Conservation (phyloP, 2,113 vertebrate species). For the Eptesicus fuscus region DNA sequence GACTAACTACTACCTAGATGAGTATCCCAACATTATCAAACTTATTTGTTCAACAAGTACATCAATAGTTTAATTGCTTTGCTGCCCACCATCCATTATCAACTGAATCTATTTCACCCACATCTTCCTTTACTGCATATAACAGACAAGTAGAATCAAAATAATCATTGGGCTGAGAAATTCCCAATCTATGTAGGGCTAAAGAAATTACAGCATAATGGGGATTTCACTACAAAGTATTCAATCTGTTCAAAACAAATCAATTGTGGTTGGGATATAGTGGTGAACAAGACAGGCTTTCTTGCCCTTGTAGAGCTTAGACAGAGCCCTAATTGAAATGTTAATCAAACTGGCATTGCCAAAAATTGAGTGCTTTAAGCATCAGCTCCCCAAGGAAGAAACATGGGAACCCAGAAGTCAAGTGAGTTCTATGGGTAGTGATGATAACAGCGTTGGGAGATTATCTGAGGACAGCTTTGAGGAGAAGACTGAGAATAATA, state of each 20-base stretch:
- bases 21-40: background rate
- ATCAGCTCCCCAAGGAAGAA: background rate
- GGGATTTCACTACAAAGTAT: background rate
- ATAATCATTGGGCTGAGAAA: background rate
- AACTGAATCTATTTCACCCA: background rate
- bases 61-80: background rate
- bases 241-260: background rate
- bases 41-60: background rate
- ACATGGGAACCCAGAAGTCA: background rate
- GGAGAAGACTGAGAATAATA: background rate
- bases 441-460: background rate
- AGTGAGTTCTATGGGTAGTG: background rate
- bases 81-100: background rate
- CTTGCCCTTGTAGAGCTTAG: background rate
- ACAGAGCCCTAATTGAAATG: background rate
- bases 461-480: background rate
- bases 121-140: background rate
- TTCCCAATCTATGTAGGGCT: fast-evolving
- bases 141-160: background rate
- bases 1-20: background rate
- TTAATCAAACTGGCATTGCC: background rate
- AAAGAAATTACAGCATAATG: background rate
- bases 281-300: background rate
- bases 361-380: background rate
- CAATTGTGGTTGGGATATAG: background rate